Evolutionary conservation across 2,113 vertebrate species (phyloP), one percentile per base, ranked within the genome.

Genomic region (Myotis yumanensis): DNA sequence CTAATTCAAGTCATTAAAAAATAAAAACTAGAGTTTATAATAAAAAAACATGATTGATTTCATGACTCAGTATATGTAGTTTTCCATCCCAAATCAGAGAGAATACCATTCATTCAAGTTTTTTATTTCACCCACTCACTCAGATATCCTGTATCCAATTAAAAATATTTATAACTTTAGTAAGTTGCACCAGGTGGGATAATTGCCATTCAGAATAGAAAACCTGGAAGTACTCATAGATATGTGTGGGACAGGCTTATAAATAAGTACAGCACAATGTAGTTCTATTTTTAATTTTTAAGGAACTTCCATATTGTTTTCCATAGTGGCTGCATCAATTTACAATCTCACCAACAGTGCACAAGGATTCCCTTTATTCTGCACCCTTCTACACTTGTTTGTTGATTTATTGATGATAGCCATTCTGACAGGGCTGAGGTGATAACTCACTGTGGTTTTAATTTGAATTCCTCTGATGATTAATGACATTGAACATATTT

Each of bases 151-250:
- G 30, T 54, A 68, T n/a, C 16, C 11, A 43, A 25, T 86, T 86
- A 51, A 76, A 81, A 89, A 52, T 86, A 85, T 68, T 90, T 90
- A 85, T 37, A 46, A 73, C 11, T 16, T 71, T 46, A 73, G 7
- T n/a, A 66, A 35, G 14, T 83, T 83, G 59, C 11, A 25, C 17
- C 62, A 83, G 54, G 23, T 18, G 11, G 9, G 86, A 17, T 52
- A 75, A 23, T 82, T 96, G 59, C 20, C 22, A 81, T 72, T 93
- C 11, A 28, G 51, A 93, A 85, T 4, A 89, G 20, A 90, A 87
- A 59, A 30, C 35, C 35, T 82, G 66, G 28, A 66, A 20, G 4
- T 14, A 62, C 28, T 69, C 46, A 72, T 32, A 43, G n/a, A 81
- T 2, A 35, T 20, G 8, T 75, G n/a, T 76, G 37, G 89, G 28